phyloP scores from a whole-genome alignment of 2,797 vertebrate genomes.

The Sparus aurata region DNA sequence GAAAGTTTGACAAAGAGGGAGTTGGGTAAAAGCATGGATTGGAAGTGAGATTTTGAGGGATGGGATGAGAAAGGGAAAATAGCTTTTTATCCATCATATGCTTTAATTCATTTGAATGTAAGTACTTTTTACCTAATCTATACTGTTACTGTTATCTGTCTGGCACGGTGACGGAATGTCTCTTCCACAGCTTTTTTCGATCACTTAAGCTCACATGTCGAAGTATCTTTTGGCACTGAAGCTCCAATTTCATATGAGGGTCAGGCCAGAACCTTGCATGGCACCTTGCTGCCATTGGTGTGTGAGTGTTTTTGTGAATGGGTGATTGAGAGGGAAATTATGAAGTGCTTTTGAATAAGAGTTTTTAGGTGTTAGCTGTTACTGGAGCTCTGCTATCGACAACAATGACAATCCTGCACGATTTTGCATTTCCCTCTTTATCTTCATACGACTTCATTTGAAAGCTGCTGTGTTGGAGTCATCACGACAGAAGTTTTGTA shows the following conservation, averaged over 20 bases:
- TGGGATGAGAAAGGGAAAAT: neutral
- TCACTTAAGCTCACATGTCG: too few relatives aligned
- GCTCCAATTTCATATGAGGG: neutral
- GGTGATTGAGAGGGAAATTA: neutral
- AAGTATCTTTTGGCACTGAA: neutral
- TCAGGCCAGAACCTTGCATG: too few relatives aligned
- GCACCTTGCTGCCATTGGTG: neutral
- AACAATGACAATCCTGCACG: constrained; percentile 25
- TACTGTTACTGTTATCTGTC: constrained; percentile 3
- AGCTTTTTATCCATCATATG: neutral
- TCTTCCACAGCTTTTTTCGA: neutral
- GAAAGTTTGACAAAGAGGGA: constrained; percentile 3
- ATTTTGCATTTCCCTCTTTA: constrained; percentile 47
- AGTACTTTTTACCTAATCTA: neutral
- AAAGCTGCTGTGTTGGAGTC: constrained; percentile 73
- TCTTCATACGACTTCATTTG: constrained; percentile 67
- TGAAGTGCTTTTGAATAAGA: too few relatives aligned
- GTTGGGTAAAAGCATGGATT: constrained; percentile 5
- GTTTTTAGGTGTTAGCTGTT: neutral
- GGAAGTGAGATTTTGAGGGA: neutral
- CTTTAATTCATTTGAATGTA: constrained; percentile 7
- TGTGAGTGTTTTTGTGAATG: neutral
- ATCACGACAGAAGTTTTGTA: constrained; percentile 73
- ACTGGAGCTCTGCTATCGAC: constrained; percentile 35
- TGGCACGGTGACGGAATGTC: neutral